These are phyloP conservation scores for Drosophila gunungcola DNA, from an alignment of 1,140 invertebrate genomes.

Conservation along the genomic window DNA sequence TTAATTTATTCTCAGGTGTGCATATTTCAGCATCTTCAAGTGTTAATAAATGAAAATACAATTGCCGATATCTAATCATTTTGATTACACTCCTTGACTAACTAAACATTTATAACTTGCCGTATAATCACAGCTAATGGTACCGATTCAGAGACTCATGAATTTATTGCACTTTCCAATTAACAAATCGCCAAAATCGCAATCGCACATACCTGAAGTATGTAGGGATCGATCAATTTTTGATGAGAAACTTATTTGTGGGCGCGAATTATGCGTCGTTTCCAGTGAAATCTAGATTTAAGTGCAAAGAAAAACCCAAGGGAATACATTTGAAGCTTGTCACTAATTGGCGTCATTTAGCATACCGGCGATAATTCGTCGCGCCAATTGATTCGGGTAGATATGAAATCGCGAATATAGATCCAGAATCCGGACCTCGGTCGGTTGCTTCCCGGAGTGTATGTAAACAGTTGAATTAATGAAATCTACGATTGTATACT, in stretches of 20 bases:
- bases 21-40: background rate
- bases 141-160: constrained; percentile 12
- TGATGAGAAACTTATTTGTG: constrained; percentile 21
- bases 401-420: constrained; percentile 23
- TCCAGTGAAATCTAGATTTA: constrained; percentile 35
- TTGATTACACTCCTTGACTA: background rate
- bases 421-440: constrained; percentile 9
- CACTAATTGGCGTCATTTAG: constrained; percentile 68
- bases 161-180: constrained; percentile 29
- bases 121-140: constrained; percentile 25
- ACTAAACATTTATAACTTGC: background rate
- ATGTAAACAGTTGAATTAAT: constrained; percentile 65
- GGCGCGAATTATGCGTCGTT: constrained; percentile 16
- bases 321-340: constrained; percentile 11
- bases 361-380: constrained; percentile 61
- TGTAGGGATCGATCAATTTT: constrained; percentile 4
- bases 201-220: constrained; percentile 5
- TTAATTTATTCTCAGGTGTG: background rate
- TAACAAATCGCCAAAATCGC: constrained; percentile 8
- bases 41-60: background rate
- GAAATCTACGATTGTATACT: constrained; percentile 52
- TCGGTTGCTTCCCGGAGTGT: constrained; percentile 39
- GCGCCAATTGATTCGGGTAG: constrained; percentile 51
- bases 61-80: background rate
- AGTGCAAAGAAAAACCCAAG: constrained; percentile 14